Conservation (phyloP, 2,797 vertebrate genomes). For the Neostethus bicornis region DNA sequence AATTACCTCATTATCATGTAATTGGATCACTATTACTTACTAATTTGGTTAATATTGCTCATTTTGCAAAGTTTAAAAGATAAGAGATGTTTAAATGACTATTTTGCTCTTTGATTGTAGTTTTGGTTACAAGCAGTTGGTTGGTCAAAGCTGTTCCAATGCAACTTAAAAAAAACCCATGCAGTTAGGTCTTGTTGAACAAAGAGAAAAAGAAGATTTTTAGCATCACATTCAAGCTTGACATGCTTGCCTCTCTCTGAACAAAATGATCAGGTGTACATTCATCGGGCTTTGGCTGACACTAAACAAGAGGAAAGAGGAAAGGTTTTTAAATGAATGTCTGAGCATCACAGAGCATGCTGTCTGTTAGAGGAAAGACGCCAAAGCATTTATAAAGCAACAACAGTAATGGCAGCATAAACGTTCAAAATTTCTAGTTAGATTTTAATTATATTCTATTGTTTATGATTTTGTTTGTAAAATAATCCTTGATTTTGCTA, state of each 20-base stretch:
- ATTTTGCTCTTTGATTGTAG: conserved; percentile 59
- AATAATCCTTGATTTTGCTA: no score
- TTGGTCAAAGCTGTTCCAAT: conserved; percentile 23
- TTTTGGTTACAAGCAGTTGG: conserved; percentile 26
- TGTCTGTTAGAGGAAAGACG: conserved; percentile 29
- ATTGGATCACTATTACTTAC: no score
- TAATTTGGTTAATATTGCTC: no score
- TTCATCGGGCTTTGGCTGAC: conserved; percentile 73
- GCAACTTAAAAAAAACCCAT: conserved; percentile 56
- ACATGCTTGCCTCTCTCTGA: conserved; percentile 81
- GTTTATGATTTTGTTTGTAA: background rate
- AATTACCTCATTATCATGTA: no score
- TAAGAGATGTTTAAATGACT: conserved; percentile 4
- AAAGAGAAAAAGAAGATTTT: conserved; percentile 34
- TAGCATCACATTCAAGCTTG: conserved; percentile 51
- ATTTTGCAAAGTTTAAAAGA: no score
- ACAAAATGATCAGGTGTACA: conserved; percentile 77
- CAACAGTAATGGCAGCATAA: conserved; percentile 30
- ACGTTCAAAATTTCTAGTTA: background rate
- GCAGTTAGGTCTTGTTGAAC: conserved; percentile 62
- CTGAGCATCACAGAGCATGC: conserved; percentile 36
- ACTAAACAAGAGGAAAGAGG: conserved; percentile 69
- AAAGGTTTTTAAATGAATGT: conserved; percentile 29
- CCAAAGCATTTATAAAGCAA: conserved; percentile 6
- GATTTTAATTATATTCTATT: background rate